A percentile compares a stretch with the other conserved stretches of the same genome.
Conservation (phyloP, 2,113 vertebrate species). For the Mohoua ochrocephala region DNA sequence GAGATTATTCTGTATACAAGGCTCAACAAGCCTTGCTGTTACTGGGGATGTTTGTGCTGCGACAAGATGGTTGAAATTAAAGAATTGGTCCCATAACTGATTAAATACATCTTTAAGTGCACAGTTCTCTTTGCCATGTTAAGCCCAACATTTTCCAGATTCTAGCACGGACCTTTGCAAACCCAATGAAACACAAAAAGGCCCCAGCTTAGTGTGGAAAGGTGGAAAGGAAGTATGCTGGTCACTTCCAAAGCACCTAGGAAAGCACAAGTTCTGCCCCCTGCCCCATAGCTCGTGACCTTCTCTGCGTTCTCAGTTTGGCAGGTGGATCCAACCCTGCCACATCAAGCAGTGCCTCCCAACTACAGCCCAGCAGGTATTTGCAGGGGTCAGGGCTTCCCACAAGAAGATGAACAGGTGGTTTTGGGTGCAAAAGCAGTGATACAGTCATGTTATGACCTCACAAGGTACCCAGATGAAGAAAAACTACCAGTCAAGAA, state of each 20-base stretch:
- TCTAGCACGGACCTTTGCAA: not conserved
- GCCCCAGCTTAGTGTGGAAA: not conserved
- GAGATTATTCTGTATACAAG: not conserved
- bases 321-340: not conserved
- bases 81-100: not conserved
- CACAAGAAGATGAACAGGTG: not conserved
- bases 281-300: not conserved
- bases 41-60: not conserved
- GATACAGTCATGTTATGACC: not conserved
- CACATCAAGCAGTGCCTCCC: not conserved
- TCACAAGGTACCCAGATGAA: not conserved
- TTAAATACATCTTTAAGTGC: not conserved
- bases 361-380: not conserved
- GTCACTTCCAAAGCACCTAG: not conserved
- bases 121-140: not conserved
- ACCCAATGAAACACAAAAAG: not conserved
- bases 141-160: not conserved
- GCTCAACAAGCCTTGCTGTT: not conserved
- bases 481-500: not conserved
- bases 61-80: not conserved
- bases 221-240: not conserved
- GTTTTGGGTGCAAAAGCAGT: not conserved
- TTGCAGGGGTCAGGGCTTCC: not conserved
- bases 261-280: not conserved
- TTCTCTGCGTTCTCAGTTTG: rapidly evolving